Base-by-base conservation (phyloP, 2,113 vertebrate genomes). In the Xyrauchen texanus region DNA sequence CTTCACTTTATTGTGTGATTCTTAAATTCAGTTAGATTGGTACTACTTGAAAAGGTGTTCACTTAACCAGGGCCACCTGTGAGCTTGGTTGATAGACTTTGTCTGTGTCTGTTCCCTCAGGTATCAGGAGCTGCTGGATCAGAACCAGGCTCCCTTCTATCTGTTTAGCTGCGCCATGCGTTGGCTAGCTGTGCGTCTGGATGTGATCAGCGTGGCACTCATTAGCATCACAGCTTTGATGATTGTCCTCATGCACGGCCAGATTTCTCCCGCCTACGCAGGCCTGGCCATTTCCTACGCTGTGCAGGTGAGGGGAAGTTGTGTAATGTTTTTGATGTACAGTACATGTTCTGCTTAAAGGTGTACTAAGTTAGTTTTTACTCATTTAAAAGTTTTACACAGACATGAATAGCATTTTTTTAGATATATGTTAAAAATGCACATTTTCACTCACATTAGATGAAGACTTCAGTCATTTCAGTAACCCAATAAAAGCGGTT, bases 121-220 rank as follows among this genome's bases (percentile, higher is more conserved):
- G 88, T 98, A 96, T 87, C 95, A 96, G 88, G 92, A 95, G 82
- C 91, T 97, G 34, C 87, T 98, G 67, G 96, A 98, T 89, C 91
- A 91, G 89, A 98, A 98, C 87, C 96, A 98, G 79, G 93, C 95
- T 0, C 94, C 95, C 0, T 94, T 96, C 87, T 98, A 94, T 89
- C 82, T 97, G 67, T 98, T 97, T 88, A 97, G 91, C 65, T 98
- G 96, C 7, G 96, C 96, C 0, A 96, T 95, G 96, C 93, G 96
- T 66, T 98, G 96, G 96, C 90, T 98, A 66, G 96, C 95, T 0
- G 93, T 98, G 65, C 92, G 96, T 9, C 89, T 98, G 83, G 96
- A 98, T 21, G 78, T 96, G 5, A 96, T 98, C 90, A 98, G 96
- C 82, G 95, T 96, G 0, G 93, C 94, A 75, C 92, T 98, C 70